Evolutionary conservation across 2,888 invertebrate species (phyloP), one percentile per base, ranked within the genome.

Genomic region (Chorisops tibialis): DNA sequence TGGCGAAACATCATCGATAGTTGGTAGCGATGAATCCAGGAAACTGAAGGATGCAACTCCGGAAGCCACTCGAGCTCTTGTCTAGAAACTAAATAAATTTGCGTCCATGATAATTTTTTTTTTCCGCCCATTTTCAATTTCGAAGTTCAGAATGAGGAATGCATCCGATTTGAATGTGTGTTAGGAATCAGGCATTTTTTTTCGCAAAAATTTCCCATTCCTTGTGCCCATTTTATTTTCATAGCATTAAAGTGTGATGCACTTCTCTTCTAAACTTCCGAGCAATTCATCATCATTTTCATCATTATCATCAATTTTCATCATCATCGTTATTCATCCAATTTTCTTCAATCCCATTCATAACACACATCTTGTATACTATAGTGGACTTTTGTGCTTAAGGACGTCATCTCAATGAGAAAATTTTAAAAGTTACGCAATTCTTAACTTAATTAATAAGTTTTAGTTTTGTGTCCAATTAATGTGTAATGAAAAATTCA

Each of bases 1-100:
- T 48, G 77, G 78, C 64, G 78, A 78, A 63, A 71, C 70, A 39
- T 69, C 72, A 4, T 70, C 71, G 24, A 64, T 72, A 41, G 71
- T 72, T 19, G 63, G 60, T 2, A 43, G 51, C 62, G 49, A 51
- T 62, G 45, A 67, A 66, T 48, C 41, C 49, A 54, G 49, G 43
- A 65, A 38, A 19, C 49, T 41, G 50, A 63, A 47, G 35, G 54
- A 43, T 16, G 39, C 41, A 14, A 41, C 61, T 12, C 48, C 38
- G 21, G 45, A 61, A 63, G 16, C 39, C 14, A 59, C 58, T 47
- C 49, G 58, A 21, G 47, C 48, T 16, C 47, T 60, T 24, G 51
- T 49, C 51, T 63, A 63, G 38, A n/a, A n/a, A n/a, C n/a, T n/a
- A n/a, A n/a, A n/a, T n/a, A n/a, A n/a, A n/a, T n/a, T n/a, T n/a